Evolutionary conservation across 2,113 vertebrate species (phyloP).

Genomic region (Stigmatopora argus): DNA sequence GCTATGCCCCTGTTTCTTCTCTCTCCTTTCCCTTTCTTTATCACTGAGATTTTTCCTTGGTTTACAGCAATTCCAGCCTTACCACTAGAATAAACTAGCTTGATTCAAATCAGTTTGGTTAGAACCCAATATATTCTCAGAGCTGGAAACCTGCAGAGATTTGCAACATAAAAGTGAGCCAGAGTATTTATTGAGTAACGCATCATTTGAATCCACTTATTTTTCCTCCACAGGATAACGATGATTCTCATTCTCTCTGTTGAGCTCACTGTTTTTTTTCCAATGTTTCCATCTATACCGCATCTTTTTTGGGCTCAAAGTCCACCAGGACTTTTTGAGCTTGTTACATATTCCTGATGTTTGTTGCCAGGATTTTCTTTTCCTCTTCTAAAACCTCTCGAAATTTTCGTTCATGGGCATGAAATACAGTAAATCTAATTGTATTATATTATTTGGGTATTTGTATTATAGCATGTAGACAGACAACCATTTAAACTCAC

Average conservation of each 20-base stretch:
- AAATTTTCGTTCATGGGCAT: slow-evolving; percentile 31
- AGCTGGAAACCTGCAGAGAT: background rate
- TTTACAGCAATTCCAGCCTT: background rate
- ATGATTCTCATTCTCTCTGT: slow-evolving; percentile 1
- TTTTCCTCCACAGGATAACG: background rate
- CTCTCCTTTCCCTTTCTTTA: background rate
- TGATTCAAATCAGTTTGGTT: background rate
- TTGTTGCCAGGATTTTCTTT: background rate
- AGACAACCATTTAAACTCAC: background rate
- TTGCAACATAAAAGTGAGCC: background rate
- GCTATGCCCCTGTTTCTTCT: background rate
- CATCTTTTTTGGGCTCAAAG: background rate
- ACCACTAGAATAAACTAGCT: background rate
- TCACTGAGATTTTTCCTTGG: background rate
- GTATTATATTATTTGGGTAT: background rate
- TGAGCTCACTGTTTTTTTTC: background rate
- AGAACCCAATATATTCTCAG: background rate
- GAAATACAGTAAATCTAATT: slow-evolving; percentile 11
- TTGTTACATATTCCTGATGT: background rate
- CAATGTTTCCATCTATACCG: background rate
- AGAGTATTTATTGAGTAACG: background rate
- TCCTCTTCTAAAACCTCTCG: background rate
- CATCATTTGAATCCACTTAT: background rate
- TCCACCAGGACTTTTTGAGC: slow-evolving; percentile 2
- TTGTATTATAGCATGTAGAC: background rate